Percentiles rank a stretch among this genome's conserved stretches.
Conservation (phyloP, 2,797 vertebrate genomes). For the Neopelma chrysocephalum region DNA sequence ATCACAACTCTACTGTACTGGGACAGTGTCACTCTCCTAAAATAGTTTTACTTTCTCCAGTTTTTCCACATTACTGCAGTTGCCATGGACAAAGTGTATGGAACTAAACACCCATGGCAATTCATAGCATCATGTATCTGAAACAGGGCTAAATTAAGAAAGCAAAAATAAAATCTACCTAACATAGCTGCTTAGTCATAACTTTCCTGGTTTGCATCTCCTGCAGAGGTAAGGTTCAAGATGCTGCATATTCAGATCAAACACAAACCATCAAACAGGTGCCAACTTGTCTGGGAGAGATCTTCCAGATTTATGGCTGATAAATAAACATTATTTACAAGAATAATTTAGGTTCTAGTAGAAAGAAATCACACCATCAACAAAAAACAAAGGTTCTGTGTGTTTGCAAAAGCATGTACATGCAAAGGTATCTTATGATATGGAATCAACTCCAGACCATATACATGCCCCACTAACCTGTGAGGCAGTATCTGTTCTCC, state of each 20-base stretch:
- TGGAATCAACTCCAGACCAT: background rate
- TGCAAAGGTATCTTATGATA: no score
- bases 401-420: background rate
- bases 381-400: background rate
- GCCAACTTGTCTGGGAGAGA: background rate
- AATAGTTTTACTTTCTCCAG: background rate
- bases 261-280: background rate
- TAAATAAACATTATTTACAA: background rate
- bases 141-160: background rate
- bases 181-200: background rate
- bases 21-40: background rate
- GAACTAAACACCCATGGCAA: background rate
- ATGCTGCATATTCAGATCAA: background rate
- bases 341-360: background rate
- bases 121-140: background rate
- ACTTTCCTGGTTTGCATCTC: background rate
- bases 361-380: background rate
- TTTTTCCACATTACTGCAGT: background rate
- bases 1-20: background rate
- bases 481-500: background rate
- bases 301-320: background rate
- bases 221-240: background rate
- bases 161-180: background rate
- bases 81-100: background rate
- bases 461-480: background rate